Percentiles rank a stretch among this genome's conserved stretches.
Evolutionary conservation across 2,888 invertebrate species (phyloP).

Genomic region (Tethea ocularis): DNA sequence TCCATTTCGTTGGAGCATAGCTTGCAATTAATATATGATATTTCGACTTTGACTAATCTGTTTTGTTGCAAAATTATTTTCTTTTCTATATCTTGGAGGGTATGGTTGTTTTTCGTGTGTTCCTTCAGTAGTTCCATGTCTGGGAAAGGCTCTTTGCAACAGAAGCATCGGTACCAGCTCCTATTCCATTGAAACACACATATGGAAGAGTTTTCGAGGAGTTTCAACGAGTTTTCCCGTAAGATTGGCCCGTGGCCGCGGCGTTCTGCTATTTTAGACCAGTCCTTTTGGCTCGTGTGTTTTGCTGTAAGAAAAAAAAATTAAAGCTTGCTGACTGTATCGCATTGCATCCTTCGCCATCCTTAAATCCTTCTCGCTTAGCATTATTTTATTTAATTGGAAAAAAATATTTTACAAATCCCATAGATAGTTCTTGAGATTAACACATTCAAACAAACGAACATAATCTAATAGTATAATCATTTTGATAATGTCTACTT

Average conservation of each 20-base stretch:
- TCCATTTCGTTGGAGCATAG: constrained; percentile 46
- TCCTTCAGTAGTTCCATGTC: constrained; percentile 52
- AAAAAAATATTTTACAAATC: too few relatives aligned
- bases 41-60: constrained; percentile 66
- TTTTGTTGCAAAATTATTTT: constrained; percentile 69
- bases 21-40: constrained; percentile 60
- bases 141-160: constrained; percentile 66
- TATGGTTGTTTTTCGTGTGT: constrained; percentile 53
- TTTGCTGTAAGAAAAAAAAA: constrained; percentile 17
- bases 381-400: too few relatives aligned
- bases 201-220: constrained; percentile 63
- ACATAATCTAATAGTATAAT: too few relatives aligned
- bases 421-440: too few relatives aligned
- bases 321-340: not conserved
- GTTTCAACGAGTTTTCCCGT: constrained; percentile 79
- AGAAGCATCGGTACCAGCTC: constrained; percentile 68
- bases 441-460: too few relatives aligned
- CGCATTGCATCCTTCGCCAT: too few relatives aligned
- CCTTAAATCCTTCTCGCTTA: too few relatives aligned
- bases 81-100: constrained; percentile 56
- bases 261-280: constrained; percentile 50
- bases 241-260: constrained; percentile 59
- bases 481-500: too few relatives aligned
- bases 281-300: constrained; percentile 33
- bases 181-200: constrained; percentile 74